These are phyloP conservation scores for Pheosia gnoma DNA, from an alignment of 2,888 invertebrate species.

Conservation along the genomic window DNA sequence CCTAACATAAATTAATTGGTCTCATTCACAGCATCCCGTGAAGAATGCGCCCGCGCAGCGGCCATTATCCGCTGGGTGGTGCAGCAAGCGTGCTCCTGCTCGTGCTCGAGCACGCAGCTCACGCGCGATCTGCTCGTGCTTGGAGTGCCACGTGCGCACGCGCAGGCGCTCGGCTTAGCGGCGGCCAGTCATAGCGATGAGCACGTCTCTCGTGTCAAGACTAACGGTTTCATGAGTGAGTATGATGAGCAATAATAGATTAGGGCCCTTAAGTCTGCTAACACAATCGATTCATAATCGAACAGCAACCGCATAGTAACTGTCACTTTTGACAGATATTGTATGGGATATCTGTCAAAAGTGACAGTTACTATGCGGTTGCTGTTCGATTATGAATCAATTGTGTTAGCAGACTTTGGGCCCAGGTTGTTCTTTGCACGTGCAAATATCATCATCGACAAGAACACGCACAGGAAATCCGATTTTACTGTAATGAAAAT, in stretches of 20 bases:
- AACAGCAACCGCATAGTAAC: too few species aligned
- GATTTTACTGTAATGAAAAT: too few species aligned
- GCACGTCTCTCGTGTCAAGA: conserved; percentile 47
- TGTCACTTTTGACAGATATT: too few species aligned
- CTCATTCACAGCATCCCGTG: conserved; percentile 59
- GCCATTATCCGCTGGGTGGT: conserved; percentile 74
- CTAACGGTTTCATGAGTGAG: conserved; percentile 66
- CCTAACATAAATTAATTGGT: not conserved
- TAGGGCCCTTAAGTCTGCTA: too few species aligned
- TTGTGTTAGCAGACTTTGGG: too few species aligned
- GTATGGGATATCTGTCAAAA: too few species aligned
- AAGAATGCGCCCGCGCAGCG: conserved; percentile 72
- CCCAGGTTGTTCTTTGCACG: too few species aligned
- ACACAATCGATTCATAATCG: too few species aligned
- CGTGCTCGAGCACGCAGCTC: conserved; percentile 62
- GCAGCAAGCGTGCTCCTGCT: conserved; percentile 60
- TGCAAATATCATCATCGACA: too few species aligned
- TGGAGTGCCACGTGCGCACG: conserved; percentile 71
- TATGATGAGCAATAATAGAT: conserved; percentile 1
- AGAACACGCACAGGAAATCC: too few species aligned
- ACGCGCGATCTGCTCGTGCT: conserved; percentile 69
- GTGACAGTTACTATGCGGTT: too few species aligned
- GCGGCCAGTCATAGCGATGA: conserved; percentile 53
- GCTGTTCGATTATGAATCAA: too few species aligned
- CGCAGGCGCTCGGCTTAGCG: conserved; percentile 65